phyloP scores from a whole-genome alignment of 2,888 invertebrate genomes.

The Fabriciana adippe region DNA sequence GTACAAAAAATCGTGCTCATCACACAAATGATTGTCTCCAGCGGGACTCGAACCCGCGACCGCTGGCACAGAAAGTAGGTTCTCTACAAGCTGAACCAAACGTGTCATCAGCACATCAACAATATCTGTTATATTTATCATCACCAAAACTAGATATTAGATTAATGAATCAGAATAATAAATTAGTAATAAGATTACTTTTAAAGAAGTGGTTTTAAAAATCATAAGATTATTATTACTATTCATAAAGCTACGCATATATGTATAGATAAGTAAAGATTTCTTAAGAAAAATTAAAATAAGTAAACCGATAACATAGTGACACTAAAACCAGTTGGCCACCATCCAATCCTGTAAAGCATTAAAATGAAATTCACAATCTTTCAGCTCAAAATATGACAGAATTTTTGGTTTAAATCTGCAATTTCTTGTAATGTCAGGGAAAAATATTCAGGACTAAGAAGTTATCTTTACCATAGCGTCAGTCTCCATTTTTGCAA shows the following conservation, averaged over 20 bases:
- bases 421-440: conserved; percentile 17
- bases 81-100: too few species aligned
- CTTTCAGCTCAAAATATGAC: conserved; percentile 25
- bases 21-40: too few species aligned
- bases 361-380: conserved; percentile 29
- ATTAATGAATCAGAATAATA: too few species aligned
- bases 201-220: not conserved
- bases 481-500: not conserved
- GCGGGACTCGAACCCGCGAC: too few species aligned
- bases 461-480: too few species aligned
- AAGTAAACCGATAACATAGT: conserved; percentile 16
- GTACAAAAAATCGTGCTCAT: too few species aligned
- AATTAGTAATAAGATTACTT: too few species aligned
- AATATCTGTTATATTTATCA: too few species aligned
- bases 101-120: too few species aligned
- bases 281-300: conserved; percentile 14
- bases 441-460: conserved; percentile 17
- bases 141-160: too few species aligned
- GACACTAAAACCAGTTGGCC: conserved; percentile 27
- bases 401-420: conserved; percentile 21
- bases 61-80: too few species aligned
- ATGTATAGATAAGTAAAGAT: conserved; percentile 1
- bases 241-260: not conserved
- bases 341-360: conserved; percentile 22
- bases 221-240: not conserved